phyloP scores from a whole-genome alignment of 2,113 vertebrate species.

The Pangasianodon gigas region DNA sequence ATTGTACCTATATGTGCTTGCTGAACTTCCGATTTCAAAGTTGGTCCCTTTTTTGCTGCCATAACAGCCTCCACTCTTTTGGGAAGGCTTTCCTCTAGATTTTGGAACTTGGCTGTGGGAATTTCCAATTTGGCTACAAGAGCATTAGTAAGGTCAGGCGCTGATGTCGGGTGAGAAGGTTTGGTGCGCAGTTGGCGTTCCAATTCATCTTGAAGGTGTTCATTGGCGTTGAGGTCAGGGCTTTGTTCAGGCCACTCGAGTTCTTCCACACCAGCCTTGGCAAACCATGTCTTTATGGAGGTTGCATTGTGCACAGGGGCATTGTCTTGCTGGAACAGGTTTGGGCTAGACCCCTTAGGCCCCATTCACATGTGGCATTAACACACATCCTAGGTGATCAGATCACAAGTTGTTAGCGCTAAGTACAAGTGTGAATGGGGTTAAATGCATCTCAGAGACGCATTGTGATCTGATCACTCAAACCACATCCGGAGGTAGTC shows the following conservation, averaged over 20 bases:
- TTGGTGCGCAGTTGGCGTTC: not conserved
- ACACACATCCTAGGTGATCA: not conserved
- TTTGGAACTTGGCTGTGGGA: not conserved
- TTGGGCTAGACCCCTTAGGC: not conserved
- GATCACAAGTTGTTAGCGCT: not conserved
- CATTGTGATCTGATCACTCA: not conserved
- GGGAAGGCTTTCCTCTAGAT: not conserved
- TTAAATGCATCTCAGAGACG: not conserved
- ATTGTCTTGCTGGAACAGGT: not conserved
- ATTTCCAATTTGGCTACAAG: not conserved
- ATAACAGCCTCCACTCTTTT: not conserved
- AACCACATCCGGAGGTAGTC: not conserved
- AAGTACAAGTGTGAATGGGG: not conserved
- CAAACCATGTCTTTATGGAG: not conserved
- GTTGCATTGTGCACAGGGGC: not conserved
- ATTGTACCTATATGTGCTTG: not conserved
- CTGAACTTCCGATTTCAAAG: not conserved
- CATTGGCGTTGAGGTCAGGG: not conserved
- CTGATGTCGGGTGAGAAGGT: not conserved
- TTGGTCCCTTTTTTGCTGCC: not conserved
- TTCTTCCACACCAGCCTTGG: not conserved
- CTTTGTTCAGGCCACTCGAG: not conserved
- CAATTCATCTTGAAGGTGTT: not conserved
- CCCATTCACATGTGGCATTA: not conserved
- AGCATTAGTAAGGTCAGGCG: not conserved